Evolutionary conservation across 2,797 vertebrate species (phyloP), one percentile per base, ranked within the genome.

Genomic region (Nannoperca obscura): DNA sequence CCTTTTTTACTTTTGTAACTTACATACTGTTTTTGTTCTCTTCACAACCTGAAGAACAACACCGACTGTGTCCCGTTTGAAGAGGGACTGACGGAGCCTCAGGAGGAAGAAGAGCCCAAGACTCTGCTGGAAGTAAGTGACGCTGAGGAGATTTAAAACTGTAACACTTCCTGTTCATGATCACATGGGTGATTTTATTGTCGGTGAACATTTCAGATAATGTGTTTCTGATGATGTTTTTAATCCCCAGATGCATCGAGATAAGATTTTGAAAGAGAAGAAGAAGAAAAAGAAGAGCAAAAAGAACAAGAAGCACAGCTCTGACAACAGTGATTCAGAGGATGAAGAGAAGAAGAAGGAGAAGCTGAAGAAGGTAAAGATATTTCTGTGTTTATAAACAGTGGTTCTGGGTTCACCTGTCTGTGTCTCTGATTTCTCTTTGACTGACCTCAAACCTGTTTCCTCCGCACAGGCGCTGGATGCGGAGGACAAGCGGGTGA

Each of bases 201-300:
- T 64, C 34, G 1, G 8, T n/a, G 3, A 7, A 61, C 54, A 34
- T 40, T 32, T 54, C 24, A 22, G 12, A n/a, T 59, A 15, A 58
- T 46, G 2, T 62, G 27, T 36, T 66, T 3, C 52, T 44, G 12
- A 0, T 47, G 3, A 20, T 80, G 17, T 76, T 74, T 40, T 61
- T 3, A 53, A 73, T 83, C 36, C 22, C 17, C 86, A 99, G 98
- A 95, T 99, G 82, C 98, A 99, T 82, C 96, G 96, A 80, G 97
- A 99, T 80, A 99, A 99, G 90, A 94, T 97, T 88, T 97, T 96
- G 65, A 96, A 96, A 13, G 93, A 96, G 67, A 96, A 95, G 76
- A 97, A 97, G 93, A 97, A 97, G 91, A 99, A 98, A 76, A 98
- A 97, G 88, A 98, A 95, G 91, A 97, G 93, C 79, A 98, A 96